Evolutionary conservation across 2,888 invertebrate genomes (phyloP), one percentile per base, ranked within the genome.

Genomic region (Netelia virgata): DNA sequence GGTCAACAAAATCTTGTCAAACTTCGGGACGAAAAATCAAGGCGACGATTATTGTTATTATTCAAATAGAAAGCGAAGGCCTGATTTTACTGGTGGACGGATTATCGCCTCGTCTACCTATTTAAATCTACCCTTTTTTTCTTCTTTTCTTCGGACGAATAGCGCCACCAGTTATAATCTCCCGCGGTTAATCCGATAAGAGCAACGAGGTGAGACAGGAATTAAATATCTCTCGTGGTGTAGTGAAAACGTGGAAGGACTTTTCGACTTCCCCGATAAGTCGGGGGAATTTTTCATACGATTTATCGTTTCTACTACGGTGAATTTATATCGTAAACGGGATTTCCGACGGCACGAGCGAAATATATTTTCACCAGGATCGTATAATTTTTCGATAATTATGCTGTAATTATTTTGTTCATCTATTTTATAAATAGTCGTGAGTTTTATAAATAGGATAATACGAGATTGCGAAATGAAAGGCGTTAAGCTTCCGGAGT

Each of bases 161-260:
- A 88, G 88, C 88, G 89, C 90, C 90, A 91, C 90, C 89, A 89
- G 89, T 83, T 89, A 36, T 36, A 87, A 90, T 88, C 89, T 41
- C 61, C 55, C 28, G 6, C 63, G 57, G 73, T 64, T 80, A 77
- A 84, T 73, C 84, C 84, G 84, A 83, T 80, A 80, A 75, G 69
- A 50, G 63, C 41, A 41, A 36, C 1, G 11, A n/a, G 64, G 6
- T 36, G 18, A 23, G 28, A 57, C 36, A 55, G 16, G 47, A 10
- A 57, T 72, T 64, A 63, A 50, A 50, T 73, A 50, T 73, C 66
- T 59, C 64, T 47, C 57, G 18, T 55, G 18, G 16, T 36, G 16
- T 36, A 41, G 23, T 43, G 36, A 57, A 79, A 83, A 75, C 73
- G 63, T 47, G 59, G 43, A 76, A 83, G 69, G 68, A 73, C 61